These are phyloP conservation scores for Pegea sp. DNA, from an alignment of 23 tunicate species.

Conservation along the genomic window DNA sequence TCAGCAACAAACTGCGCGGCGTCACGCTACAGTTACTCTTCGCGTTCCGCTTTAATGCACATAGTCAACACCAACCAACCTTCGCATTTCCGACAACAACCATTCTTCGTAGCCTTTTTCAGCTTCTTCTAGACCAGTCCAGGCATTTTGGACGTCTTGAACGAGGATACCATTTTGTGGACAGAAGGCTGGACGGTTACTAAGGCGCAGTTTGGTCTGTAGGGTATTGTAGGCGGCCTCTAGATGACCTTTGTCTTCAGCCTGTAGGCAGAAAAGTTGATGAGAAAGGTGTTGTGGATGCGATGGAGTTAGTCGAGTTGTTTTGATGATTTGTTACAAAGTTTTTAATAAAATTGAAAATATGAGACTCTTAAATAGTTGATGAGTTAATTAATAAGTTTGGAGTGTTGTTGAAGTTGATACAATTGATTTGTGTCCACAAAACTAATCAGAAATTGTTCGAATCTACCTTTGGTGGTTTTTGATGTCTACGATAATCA, in stretches of 20 bases:
- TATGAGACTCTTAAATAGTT: too few relatives aligned
- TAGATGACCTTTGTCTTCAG: constrained; percentile 91
- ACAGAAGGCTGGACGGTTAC: constrained; percentile 95
- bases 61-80: constrained; percentile 9
- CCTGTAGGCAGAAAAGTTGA: too few relatives aligned
- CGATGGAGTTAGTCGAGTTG: too few relatives aligned
- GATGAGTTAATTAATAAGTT: too few relatives aligned
- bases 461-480: constrained; percentile 93
- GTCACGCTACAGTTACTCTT: constrained; percentile 2
- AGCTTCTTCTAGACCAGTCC: constrained; percentile 98
- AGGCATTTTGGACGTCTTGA: constrained; percentile 82
- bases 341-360: too few relatives aligned
- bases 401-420: too few relatives aligned
- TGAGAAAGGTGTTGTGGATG: too few relatives aligned
- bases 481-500: constrained; percentile 77
- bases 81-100: constrained; percentile 90
- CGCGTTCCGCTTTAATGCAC: background rate
- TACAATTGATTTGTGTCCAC: too few relatives aligned
- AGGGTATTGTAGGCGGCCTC: constrained; percentile 98
- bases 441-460: background rate
- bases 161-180: constrained; percentile 92
- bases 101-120: constrained; percentile 99
- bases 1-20: background rate
- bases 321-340: too few relatives aligned
- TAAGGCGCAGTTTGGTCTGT: constrained; percentile 83